These are phyloP conservation scores for Regulus satrapa DNA, from an alignment of 2,113 vertebrate species.

Conservation along the genomic window DNA sequence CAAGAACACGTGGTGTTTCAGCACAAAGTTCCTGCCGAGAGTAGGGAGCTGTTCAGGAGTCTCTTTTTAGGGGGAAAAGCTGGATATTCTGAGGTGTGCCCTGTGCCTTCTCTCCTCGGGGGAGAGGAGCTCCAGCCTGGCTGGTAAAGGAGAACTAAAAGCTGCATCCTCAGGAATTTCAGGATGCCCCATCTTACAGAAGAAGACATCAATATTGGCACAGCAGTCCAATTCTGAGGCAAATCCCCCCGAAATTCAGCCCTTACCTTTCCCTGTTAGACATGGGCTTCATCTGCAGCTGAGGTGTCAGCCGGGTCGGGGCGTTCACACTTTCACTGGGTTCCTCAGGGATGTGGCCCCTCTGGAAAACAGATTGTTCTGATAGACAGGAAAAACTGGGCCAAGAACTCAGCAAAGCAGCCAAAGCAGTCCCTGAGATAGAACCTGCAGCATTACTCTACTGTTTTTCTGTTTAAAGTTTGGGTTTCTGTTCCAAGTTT, in stretches of 20 bases:
- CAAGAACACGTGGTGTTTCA: conserved; percentile 94
- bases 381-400: not conserved
- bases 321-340: conserved; percentile 80
- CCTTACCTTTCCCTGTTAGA: conserved; percentile 93
- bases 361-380: conserved; percentile 66
- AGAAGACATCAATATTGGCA: not conserved
- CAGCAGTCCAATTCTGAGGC: not conserved
- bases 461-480: not conserved
- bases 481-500: not conserved
- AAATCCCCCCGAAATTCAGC: not conserved
- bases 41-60: not conserved
- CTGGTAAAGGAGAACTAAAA: not conserved
- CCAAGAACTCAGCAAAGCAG: not conserved
- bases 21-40: conserved; percentile 89
- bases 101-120: not conserved
- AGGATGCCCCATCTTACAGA: not conserved
- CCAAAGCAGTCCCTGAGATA: not conserved
- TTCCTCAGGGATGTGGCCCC: conserved; percentile 78
- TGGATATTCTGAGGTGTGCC: not conserved
- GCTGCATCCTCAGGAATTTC: not conserved
- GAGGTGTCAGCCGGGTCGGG: conserved; percentile 81
- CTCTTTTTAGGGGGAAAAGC: not conserved
- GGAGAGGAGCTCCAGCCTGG: not conserved
- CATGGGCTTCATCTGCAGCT: conserved; percentile 98
- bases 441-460: not conserved